These are phyloP conservation scores for Nephrotoma appendiculata DNA, from an alignment of 2,888 invertebrate species.

Conservation along the genomic window DNA sequence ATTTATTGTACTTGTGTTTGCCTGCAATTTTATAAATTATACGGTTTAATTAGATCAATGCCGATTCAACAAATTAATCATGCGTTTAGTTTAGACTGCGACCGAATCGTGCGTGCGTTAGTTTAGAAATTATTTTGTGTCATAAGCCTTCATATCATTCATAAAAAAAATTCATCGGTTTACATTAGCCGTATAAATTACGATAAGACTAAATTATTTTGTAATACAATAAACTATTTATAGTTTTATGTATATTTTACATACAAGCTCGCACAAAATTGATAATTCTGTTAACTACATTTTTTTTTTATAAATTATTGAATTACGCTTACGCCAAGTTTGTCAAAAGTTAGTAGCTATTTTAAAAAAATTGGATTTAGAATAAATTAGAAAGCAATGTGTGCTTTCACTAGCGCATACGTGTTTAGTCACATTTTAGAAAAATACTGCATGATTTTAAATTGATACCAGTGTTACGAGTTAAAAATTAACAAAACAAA, in stretches of 20 bases:
- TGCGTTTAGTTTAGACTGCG: not conserved
- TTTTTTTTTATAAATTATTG: not conserved
- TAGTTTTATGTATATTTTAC: not conserved
- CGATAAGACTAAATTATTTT: not conserved
- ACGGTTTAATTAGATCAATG: not conserved
- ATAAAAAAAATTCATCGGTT: not conserved
- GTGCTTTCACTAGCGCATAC: not conserved
- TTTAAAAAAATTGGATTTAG: not conserved
- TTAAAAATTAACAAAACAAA: slow-evolving; percentile 3
- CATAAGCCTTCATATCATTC: not conserved
- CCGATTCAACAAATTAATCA: not conserved
- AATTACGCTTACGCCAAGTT: not conserved
- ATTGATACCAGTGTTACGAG: slow-evolving; percentile 15
- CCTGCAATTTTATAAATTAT: slow-evolving; percentile 15
- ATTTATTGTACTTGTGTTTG: slow-evolving; percentile 45
- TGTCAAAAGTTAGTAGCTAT: not conserved
- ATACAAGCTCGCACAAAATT: not conserved
- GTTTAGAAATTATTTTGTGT: not conserved
- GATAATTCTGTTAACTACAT: not conserved
- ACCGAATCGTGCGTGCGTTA: not conserved
- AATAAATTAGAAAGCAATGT: not conserved
- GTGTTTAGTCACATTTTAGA: not conserved
- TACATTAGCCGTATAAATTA: not conserved
- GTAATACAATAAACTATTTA: not conserved
- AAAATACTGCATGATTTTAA: not conserved